Conservation (phyloP, 2,113 vertebrate species). For the Scolopax mira region DNA sequence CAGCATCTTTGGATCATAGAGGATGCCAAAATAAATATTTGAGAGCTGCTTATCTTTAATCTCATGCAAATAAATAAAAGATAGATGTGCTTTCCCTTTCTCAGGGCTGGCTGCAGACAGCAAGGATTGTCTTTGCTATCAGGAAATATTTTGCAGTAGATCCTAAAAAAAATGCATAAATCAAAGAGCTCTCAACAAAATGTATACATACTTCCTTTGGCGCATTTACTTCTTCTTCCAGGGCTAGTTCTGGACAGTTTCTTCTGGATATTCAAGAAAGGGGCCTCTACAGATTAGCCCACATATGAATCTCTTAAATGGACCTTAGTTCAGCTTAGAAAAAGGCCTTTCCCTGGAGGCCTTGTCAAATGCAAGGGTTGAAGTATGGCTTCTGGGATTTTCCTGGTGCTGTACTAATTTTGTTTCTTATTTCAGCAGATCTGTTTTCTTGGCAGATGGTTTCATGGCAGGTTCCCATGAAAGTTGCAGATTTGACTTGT, state of each 20-base stretch:
- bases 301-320: neutral
- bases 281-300: neutral
- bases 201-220: neutral
- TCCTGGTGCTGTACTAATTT: neutral
- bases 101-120: neutral
- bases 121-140: neutral
- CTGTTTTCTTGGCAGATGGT: neutral
- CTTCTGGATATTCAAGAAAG: neutral
- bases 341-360: neutral
- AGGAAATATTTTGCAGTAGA: neutral
- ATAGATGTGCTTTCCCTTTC: neutral
- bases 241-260: neutral
- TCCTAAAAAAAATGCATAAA: neutral
- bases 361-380: neutral
- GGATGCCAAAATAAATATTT: conserved; percentile 16
- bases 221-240: neutral
- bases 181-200: neutral
- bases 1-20: neutral
- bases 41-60: conserved; percentile 18
- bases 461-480: neutral
- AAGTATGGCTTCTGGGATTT: neutral
- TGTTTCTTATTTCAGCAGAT: neutral
- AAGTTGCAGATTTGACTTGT: neutral
- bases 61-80: conserved; percentile 9
- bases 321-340: neutral